These are phyloP conservation scores for Timema podura DNA, from an alignment of 2,888 invertebrate species.

Conservation along the genomic window DNA sequence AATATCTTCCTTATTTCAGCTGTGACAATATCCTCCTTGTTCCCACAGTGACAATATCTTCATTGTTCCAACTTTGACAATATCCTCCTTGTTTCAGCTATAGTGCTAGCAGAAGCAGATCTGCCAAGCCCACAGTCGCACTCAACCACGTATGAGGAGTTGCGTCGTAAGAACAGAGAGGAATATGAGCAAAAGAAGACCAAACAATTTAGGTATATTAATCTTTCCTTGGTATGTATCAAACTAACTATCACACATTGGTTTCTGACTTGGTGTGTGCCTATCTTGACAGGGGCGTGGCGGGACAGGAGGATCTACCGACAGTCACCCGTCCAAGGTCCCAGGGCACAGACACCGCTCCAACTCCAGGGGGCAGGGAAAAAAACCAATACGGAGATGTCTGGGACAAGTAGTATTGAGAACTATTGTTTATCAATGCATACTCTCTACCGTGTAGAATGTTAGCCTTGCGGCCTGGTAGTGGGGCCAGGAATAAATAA, in stretches of 20 bases:
- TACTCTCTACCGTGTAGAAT: too few species aligned
- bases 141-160: constrained; percentile 64
- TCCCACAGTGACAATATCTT: too few species aligned
- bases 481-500: too few species aligned
- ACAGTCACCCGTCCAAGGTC: constrained; percentile 20
- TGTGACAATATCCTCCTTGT: too few species aligned
- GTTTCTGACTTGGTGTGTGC: not conserved
- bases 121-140: constrained; percentile 46
- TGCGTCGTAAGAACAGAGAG: constrained; percentile 65
- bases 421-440: too few species aligned
- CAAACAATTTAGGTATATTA: constrained; percentile 47
- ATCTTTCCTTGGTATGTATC: not conserved
- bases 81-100: too few species aligned
- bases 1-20: too few species aligned
- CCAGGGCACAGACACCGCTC: not conserved
- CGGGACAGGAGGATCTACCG: constrained; percentile 26
- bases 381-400: constrained; percentile 34
- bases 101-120: constrained; percentile 47
- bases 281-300: constrained; percentile 20
- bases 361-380: constrained; percentile 13
- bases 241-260: not conserved
- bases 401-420: constrained; percentile 32
- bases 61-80: too few species aligned
- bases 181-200: constrained; percentile 51
- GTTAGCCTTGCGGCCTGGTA: too few species aligned